Evolutionary conservation across 2,888 invertebrate species (phyloP).

Genomic region (Zaprionus bogoriensis): DNA sequence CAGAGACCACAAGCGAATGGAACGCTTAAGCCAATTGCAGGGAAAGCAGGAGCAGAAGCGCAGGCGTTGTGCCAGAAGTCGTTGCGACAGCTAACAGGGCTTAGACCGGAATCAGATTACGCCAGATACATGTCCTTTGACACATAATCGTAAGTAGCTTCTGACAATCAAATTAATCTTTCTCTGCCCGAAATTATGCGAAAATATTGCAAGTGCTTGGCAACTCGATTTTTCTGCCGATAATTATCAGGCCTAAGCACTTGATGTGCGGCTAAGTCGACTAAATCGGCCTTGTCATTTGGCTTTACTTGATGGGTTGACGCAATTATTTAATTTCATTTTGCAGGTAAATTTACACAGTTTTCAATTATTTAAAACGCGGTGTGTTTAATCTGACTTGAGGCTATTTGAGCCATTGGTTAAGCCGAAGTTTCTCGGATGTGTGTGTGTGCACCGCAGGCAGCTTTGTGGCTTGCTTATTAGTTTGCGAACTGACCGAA

Average conservation of each 20-base stretch:
- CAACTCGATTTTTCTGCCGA: constrained; percentile 1
- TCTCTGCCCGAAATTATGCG: constrained; percentile 2
- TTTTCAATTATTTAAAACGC: too few species aligned
- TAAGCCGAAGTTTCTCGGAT: too few species aligned
- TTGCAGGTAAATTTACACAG: too few species aligned
- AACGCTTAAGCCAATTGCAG: constrained; percentile 74
- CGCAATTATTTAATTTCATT: too few species aligned
- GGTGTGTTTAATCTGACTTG: too few species aligned
- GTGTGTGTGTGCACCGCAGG: too few species aligned
- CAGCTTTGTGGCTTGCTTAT: too few species aligned
- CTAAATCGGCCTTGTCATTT: neutral
- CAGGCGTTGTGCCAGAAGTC: constrained; percentile 56
- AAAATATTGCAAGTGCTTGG: neutral
- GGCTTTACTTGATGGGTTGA: too few species aligned
- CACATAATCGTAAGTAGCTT: constrained; percentile 38
- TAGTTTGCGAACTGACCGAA: too few species aligned
- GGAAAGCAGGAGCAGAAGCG: constrained; percentile 37
- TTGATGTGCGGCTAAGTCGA: neutral
- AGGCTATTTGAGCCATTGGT: too few species aligned
- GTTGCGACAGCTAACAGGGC: constrained; percentile 67
- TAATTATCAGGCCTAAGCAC: constrained; percentile 15
- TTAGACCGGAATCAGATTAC: constrained; percentile 50
- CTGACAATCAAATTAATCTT: constrained; percentile 42
- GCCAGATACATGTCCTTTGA: constrained; percentile 31
- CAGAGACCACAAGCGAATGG: constrained; percentile 43